Evolutionary conservation across 2,888 invertebrate species (phyloP).

Genomic region (Dynastes tityus): DNA sequence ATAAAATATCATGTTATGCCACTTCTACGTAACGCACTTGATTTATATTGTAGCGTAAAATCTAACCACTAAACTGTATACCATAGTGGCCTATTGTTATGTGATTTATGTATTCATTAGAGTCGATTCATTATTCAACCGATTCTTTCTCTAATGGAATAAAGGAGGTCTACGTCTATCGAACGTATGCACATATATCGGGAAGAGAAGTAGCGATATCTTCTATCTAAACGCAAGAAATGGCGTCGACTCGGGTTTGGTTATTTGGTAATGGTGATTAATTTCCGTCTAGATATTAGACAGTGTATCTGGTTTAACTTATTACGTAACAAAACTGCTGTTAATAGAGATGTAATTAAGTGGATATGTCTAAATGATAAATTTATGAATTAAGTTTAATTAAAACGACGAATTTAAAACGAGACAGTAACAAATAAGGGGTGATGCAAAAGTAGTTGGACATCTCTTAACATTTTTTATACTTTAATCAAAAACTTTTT

Average conservation of each 20-base stretch:
- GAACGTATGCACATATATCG: background rate
- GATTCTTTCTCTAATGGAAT: constrained; percentile 29
- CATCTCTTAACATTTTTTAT: no score
- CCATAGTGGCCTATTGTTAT: constrained; percentile 34
- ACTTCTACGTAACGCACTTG: constrained; percentile 21
- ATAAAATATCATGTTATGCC: background rate
- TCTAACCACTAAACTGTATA: constrained; percentile 29
- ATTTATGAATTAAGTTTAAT: background rate
- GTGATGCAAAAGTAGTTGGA: no score
- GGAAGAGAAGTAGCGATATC: constrained; percentile 10
- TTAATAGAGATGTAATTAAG: background rate
- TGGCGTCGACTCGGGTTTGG: background rate
- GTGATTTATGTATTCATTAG: constrained; percentile 44
- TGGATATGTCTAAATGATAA: background rate
- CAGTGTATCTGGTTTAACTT: background rate
- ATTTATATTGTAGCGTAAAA: constrained; percentile 43
- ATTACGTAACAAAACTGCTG: constrained; percentile 6
- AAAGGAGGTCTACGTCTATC: constrained; percentile 9
- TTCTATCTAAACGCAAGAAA: background rate
- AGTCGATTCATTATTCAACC: constrained; percentile 41
- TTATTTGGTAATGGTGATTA: constrained; percentile 21
- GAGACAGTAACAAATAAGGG: no score
- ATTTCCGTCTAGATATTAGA: constrained; percentile 1
- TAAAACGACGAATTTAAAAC: no score
- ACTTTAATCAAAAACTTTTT: no score